phyloP scores from a whole-genome alignment of 2,888 invertebrate genomes.

The Cyaniris semiargus region DNA sequence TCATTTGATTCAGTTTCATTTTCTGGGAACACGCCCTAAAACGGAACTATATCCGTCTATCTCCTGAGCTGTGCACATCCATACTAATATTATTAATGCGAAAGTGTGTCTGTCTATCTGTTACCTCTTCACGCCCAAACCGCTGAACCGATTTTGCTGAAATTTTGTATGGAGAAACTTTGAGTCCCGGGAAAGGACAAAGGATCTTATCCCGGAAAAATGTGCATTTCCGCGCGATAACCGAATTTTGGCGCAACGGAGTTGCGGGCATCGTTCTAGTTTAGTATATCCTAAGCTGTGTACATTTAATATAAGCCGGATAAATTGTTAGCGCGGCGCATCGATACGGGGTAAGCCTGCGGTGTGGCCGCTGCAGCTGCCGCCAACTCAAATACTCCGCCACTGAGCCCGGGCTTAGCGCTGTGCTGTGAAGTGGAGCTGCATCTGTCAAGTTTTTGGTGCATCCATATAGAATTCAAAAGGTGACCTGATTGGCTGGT shows the following conservation, averaged over 20 bases:
- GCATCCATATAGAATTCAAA: background rate
- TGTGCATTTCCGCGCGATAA: no score
- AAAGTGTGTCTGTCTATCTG: no score
- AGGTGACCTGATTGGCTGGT: background rate
- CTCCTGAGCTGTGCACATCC: background rate
- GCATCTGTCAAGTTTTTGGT: background rate
- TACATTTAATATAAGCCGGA: slow-evolving; percentile 10
- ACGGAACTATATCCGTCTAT: background rate
- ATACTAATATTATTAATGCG: no score
- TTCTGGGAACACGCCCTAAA: background rate
- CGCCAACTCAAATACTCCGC: slow-evolving; percentile 36
- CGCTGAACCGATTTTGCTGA: no score
- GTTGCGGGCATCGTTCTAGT: no score
- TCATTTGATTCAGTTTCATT: no score
- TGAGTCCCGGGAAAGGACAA: no score
- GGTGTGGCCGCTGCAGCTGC: slow-evolving; percentile 25
- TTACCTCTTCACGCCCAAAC: no score
- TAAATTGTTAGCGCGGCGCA: background rate
- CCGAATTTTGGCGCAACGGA: no score
- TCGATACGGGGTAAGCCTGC: background rate
- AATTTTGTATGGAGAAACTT: no score
- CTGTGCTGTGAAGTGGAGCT: background rate
- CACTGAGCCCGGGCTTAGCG: slow-evolving; percentile 31
- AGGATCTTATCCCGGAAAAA: no score
- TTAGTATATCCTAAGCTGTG: background rate